Evolutionary conservation across 2,113 vertebrate species (phyloP), one percentile per base, ranked within the genome.

Genomic region (Anas platyrhynchos): DNA sequence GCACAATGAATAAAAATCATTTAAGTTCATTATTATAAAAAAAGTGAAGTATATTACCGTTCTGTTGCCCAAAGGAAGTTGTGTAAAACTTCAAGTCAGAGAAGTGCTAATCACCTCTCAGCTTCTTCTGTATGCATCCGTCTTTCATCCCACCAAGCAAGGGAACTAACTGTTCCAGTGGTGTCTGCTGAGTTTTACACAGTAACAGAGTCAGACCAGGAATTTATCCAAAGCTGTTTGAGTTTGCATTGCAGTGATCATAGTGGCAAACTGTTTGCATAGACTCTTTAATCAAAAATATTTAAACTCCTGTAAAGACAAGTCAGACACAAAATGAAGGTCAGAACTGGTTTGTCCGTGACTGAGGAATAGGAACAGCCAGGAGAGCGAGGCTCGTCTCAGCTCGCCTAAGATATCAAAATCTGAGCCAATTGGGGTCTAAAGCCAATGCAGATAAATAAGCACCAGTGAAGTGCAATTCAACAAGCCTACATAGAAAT

Each of bases 341-440:
- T 41, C 27, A 31, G 50, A 65, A 13, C 23, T 43, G 63, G 11
- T 6, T 83, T 62, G 56, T 44, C 41, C 50, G 14, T 5, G 14
- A 22, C 10, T 41, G 18, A 50, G 22, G 17, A 48, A 48, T 48
- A 79, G 62, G 27, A 78, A 9, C 3, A 75, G 36, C 31, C 58
- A 22, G 0, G 12, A 38, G 9, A 50, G 13, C 1, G 23, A 84
- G 3, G 12, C 1, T 61, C 61, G 27, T 9, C 13, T 54, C 22
- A 7, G 13, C 4, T 44, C 6, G 1, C 10, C 31, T 61, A 3
- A 66, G 27, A 11, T 2, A 29, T 1, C 61, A 8, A 3, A 27
- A 56, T 9, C 41, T 34, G n/a, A 76, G 31, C 26, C 23, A 68
- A 16, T 2, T 4, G 48, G 74, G 14, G 25, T 71, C 72, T 61